phyloP scores from a whole-genome alignment of 1,140 invertebrate species.

The Notospermus geniculatus region DNA sequence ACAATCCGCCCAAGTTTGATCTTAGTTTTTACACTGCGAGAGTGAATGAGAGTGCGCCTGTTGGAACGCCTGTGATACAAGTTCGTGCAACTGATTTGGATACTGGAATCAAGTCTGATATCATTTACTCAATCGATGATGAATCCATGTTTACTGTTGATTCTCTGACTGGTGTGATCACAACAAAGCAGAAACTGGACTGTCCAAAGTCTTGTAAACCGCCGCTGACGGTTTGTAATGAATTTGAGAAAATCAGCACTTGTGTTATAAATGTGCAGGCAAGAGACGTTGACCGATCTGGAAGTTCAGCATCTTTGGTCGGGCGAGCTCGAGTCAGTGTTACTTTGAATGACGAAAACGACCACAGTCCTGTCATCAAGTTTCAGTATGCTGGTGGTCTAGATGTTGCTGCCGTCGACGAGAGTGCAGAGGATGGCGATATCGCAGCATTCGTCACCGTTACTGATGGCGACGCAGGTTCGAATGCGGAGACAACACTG shows the following conservation, averaged over 20 bases:
- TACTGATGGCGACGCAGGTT: conserved; percentile 83
- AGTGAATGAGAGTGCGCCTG: conserved; percentile 34
- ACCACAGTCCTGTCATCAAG: conserved; percentile 88
- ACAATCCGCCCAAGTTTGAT: conserved; percentile 96
- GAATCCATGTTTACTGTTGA: neutral
- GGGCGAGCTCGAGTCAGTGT: conserved; percentile 93
- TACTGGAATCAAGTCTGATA: neutral
- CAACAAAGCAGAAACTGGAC: neutral
- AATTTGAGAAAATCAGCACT: conserved; percentile 66
- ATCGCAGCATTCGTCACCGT: conserved; percentile 92
- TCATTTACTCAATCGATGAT: neutral
- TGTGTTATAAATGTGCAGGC: conserved; percentile 94
- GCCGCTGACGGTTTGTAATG: conserved; percentile 36
- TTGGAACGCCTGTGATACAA: conserved; percentile 34
- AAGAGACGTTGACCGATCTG: conserved; percentile 73
- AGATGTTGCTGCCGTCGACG: conserved; percentile 84
- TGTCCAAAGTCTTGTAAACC: neutral
- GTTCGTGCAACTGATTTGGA: conserved; percentile 30
- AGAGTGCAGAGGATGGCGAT: conserved; percentile 82
- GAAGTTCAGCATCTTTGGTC: conserved; percentile 74
- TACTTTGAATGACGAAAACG: conserved; percentile 84
- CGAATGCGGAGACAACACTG: conserved; percentile 83
- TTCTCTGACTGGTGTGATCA: neutral
- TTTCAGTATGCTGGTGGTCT: conserved; percentile 83
- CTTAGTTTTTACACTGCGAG: conserved; percentile 58